Base-by-base conservation (phyloP, 2,888 invertebrate species). In the Melitaea athalia region DNA sequence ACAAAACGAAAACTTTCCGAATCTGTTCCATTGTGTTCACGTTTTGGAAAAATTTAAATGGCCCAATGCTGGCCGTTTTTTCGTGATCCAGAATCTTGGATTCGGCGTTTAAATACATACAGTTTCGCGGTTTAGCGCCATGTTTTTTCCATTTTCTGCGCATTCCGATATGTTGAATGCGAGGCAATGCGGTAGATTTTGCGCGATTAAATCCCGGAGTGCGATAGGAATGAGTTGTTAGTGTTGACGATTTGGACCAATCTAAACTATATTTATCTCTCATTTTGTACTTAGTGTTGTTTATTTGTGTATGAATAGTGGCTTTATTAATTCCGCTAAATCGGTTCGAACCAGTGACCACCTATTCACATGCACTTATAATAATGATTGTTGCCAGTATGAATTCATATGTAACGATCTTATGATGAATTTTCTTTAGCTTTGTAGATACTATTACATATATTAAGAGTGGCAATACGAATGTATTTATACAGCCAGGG, bases 71-170 rank as follows among this genome's bases (percentile, higher is more conserved):
- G 86, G 84, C 82, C 81, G 84, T 82, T 90, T 92, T 91, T 92
- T 91, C 87, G 81, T 83, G 84, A 81, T 72, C 79, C 82, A 86
- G 86, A 86, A 89, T 91, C 86, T 87, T 83, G 85, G 81, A 84
- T 88, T 90, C 88, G 90, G 92, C 92, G 92, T 92, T 92, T 91
- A 91, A 92, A 91, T 91, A 92, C 92, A 92, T 90, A 90, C 86
- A 81, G 86, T 85, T 89, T 92, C 91, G 90, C 91, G 88, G 91
- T 86, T 92, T 91, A 92, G 92, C 92, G 92, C 92, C 92, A 91
- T 92, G 91, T 92, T 92, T 92, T 91, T 91, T 91, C 90, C 86
- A 87, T 91, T 92, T 91, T 91, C 89, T 89, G 87, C 85, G 86
- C 90, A 90, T 91, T 91, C 89, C 85, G 84, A 84, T 83, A 86